phyloP scores from a whole-genome alignment of 2,113 vertebrate species.

The Serinus canaria region DNA sequence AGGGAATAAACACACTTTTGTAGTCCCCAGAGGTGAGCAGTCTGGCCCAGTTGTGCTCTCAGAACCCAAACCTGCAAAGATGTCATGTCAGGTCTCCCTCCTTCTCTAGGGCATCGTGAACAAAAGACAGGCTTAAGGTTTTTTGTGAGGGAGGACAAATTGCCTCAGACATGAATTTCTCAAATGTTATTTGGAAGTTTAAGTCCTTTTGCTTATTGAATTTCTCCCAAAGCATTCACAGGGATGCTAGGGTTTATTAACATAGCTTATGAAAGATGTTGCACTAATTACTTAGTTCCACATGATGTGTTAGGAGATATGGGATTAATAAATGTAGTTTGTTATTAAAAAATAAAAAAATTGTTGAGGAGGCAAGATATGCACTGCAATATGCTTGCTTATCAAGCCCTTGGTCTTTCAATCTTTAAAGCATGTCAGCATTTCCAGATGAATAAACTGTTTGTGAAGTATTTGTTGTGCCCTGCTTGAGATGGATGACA shows the following conservation, averaged over 20 bases:
- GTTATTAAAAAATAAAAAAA: constrained; percentile 22
- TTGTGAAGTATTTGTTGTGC: neutral
- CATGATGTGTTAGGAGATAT: neutral
- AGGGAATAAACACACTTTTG: neutral
- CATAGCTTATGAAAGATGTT: neutral
- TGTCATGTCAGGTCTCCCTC: neutral
- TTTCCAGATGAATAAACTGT: neutral
- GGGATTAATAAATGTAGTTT: neutral
- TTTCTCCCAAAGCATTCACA: neutral
- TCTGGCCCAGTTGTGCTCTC: rapidly evolving
- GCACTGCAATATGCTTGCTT: neutral
- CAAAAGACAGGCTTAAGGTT: neutral
- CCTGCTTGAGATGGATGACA: neutral
- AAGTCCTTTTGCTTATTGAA: neutral
- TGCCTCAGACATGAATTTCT: neutral
- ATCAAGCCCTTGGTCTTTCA: neutral
- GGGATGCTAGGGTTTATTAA: neutral
- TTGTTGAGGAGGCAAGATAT: neutral
- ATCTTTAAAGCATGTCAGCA: neutral
- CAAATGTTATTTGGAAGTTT: neutral
- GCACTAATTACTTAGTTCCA: neutral
- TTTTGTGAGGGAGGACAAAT: neutral
- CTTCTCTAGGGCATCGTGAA: neutral
- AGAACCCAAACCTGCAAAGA: neutral
- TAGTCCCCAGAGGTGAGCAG: neutral